These are phyloP conservation scores for Andrena praecox DNA, from an alignment of 2,888 invertebrate species.

Conservation along the genomic window DNA sequence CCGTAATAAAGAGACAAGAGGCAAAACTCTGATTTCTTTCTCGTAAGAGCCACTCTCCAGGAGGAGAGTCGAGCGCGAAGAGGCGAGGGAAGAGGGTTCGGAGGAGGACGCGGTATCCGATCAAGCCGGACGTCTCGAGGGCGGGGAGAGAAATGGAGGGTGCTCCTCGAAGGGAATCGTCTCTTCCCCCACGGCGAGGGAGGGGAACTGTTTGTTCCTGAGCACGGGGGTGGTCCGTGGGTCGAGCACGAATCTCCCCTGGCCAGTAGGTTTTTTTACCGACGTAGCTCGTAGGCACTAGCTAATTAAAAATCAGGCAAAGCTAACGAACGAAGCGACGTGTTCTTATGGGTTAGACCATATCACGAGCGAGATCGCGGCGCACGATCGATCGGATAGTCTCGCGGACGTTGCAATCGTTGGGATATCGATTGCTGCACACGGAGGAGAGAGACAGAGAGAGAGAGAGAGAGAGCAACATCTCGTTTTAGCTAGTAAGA, in stretches of 20 bases:
- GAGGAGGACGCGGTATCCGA: constrained; percentile 20
- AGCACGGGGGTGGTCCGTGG: constrained; percentile 8
- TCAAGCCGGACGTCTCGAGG: constrained; percentile 21
- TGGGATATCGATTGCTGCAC: constrained; percentile 25
- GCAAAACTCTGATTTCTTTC: constrained; percentile 38
- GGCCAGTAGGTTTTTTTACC: constrained; percentile 82
- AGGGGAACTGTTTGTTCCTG: constrained; percentile 34
- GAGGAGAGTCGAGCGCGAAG: constrained; percentile 10
- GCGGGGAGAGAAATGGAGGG: neutral
- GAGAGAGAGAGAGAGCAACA: neutral
- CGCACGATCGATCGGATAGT: constrained; percentile 59
- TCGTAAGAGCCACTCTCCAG: constrained; percentile 5
- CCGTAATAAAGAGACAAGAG: constrained; percentile 43
- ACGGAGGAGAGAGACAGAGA: neutral
- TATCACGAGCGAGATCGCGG: constrained; percentile 77
- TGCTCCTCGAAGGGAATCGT: constrained; percentile 18
- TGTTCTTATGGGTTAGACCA: constrained; percentile 80
- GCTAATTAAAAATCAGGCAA: constrained; percentile 70
- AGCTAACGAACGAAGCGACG: constrained; percentile 59
- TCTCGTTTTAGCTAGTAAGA: constrained; percentile 59
- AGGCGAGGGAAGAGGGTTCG: neutral
- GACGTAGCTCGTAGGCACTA: constrained; percentile 79
- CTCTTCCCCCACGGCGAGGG: neutral
- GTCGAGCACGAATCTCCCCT: constrained; percentile 70
- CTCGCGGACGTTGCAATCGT: constrained; percentile 22